Evolutionary conservation across 2,797 vertebrate genomes (phyloP).

Genomic region (Acrocephalus scirpaceus): DNA sequence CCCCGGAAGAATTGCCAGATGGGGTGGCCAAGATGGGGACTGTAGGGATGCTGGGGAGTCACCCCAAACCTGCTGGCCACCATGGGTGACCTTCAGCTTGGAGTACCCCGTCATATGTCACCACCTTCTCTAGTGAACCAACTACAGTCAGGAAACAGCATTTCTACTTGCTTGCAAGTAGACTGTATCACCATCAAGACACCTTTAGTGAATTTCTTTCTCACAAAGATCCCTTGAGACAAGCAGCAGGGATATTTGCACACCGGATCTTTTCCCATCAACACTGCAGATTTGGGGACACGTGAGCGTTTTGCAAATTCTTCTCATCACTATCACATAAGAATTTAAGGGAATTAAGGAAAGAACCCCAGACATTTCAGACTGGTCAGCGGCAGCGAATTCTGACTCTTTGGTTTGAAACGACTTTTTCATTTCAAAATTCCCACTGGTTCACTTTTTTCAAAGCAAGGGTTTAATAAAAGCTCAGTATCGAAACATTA

Average conservation of each 20-base stretch:
- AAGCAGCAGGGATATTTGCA: neutral
- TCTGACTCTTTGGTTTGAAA: conserved; percentile 57
- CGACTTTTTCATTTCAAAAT: neutral
- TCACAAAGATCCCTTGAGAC: neutral
- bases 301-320: neutral
- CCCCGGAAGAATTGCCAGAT: neutral
- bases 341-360: neutral
- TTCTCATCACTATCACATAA: neutral
- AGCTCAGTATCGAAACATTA: neutral
- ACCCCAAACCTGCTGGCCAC: neutral
- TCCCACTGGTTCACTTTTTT: neutral
- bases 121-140: neutral
- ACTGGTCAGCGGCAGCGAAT: neutral
- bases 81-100: neutral
- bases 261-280: neutral
- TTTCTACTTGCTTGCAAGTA: neutral
- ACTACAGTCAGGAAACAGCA: neutral
- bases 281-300: neutral
- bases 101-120: neutral
- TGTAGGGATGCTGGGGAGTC: neutral
- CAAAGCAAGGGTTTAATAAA: conserved; percentile 30
- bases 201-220: neutral
- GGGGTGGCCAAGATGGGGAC: neutral
- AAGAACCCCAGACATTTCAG: neutral
- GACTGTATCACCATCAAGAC: neutral